Conservation (phyloP, 2,888 invertebrate genomes). For the Cyclophora punctaria region DNA sequence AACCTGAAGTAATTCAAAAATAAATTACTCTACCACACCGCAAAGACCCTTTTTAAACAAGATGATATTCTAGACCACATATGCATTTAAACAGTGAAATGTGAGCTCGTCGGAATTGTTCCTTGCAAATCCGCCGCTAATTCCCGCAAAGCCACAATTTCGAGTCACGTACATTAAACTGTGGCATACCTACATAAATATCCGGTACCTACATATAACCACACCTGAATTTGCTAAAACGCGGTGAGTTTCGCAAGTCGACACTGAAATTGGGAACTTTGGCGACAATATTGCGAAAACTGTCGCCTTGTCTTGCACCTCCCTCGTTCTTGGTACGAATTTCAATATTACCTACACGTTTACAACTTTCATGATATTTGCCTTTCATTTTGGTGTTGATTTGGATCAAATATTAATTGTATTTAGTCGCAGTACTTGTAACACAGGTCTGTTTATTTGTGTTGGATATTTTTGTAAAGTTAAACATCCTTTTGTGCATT, state of each 20-base stretch:
- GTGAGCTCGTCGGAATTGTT: slow-evolving; percentile 37
- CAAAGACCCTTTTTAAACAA: too few relatives aligned
- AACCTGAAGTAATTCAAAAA: too few relatives aligned
- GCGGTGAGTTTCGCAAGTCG: slow-evolving; percentile 68
- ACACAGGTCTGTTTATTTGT: too few relatives aligned
- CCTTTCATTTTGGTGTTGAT: too few relatives aligned
- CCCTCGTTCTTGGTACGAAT: slow-evolving; percentile 19
- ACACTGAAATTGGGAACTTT: slow-evolving; percentile 65
- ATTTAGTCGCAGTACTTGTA: too few relatives aligned
- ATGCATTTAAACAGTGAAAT: slow-evolving; percentile 18
- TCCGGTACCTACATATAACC: slow-evolving; percentile 21
- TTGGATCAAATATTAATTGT: too few relatives aligned
- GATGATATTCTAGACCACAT: slow-evolving; percentile 1
- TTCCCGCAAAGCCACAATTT: slow-evolving; percentile 58
- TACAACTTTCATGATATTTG: not conserved
- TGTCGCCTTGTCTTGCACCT: slow-evolving; percentile 37
- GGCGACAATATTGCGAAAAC: slow-evolving; percentile 65
- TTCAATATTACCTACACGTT: slow-evolving; percentile 12
- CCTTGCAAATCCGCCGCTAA: slow-evolving; percentile 57
- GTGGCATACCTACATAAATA: slow-evolving; percentile 23
- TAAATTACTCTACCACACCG: slow-evolving; percentile 2
- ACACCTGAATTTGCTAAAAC: slow-evolving; percentile 49
- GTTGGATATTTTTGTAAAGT: too few relatives aligned
- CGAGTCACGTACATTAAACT: slow-evolving; percentile 43
- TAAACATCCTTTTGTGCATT: too few relatives aligned